These are phyloP conservation scores for Callimorpha dominula DNA, from an alignment of 2,888 invertebrate species.

Conservation along the genomic window DNA sequence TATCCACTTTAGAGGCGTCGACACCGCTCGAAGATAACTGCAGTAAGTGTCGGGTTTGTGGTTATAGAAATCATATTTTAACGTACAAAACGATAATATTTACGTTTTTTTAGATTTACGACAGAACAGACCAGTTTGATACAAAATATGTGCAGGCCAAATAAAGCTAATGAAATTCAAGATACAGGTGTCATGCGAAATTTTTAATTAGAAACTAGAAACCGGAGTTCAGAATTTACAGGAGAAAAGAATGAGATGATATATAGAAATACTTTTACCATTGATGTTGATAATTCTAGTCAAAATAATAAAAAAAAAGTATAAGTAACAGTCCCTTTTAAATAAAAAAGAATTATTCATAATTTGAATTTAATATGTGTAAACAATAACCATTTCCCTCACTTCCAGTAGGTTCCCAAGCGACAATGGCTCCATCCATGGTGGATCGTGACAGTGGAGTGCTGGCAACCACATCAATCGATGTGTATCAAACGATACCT, in stretches of 20 bases:
- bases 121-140: not conserved
- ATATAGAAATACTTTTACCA: no score
- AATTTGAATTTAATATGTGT: not conserved
- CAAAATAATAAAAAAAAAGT: no score
- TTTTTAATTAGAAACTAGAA: no score
- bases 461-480: slow-evolving; percentile 70
- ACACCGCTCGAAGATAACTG: slow-evolving; percentile 49
- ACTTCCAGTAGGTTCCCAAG: slow-evolving; percentile 70
- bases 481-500: slow-evolving; percentile 67
- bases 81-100: not conserved
- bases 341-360: not conserved
- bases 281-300: no score
- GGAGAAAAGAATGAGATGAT: no score
- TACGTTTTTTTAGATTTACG: not conserved
- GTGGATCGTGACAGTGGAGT: slow-evolving; percentile 75
- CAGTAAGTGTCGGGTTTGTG: slow-evolving; percentile 39
- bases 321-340: not conserved
- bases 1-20: slow-evolving; percentile 49
- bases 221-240: no score
- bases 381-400: not conserved
- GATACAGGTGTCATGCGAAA: no score
- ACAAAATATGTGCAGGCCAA: no score
- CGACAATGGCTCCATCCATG: slow-evolving; percentile 81
- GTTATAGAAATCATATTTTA: not conserved
- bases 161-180: no score